A percentile compares a stretch with the other conserved stretches of the same genome.
Evolutionary conservation across 2,113 vertebrate species (phyloP).

Genomic region (Craseonycteris thonglongyai): DNA sequence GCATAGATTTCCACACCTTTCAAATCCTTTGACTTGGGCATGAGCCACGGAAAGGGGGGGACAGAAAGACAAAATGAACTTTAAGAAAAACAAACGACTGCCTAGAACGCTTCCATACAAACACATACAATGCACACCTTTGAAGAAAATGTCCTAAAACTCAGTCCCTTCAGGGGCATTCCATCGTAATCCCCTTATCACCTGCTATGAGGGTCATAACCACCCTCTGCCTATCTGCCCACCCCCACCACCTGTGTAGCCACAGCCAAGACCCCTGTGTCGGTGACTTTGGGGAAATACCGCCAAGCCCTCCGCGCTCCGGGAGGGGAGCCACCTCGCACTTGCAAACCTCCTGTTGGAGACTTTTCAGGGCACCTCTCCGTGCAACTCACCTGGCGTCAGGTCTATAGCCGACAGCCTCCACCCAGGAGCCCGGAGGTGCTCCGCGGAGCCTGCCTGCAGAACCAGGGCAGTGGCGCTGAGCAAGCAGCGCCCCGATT

Average conservation of each 20-base stretch:
- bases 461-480: not conserved
- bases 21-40: not conserved
- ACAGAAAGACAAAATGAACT: not conserved
- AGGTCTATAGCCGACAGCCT: not conserved
- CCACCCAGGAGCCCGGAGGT: not conserved
- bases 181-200: not conserved
- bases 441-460: not conserved
- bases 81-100: not conserved
- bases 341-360: not conserved
- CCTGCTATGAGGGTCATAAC: not conserved
- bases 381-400: constrained; percentile 58
- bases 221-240: not conserved
- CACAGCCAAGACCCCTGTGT: not conserved
- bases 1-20: not conserved
- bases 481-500: constrained; percentile 10
- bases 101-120: not conserved
- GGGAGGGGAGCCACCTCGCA: not conserved
- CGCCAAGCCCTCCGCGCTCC: not conserved
- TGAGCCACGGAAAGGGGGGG: not conserved
- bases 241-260: not conserved
- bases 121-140: not conserved
- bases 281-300: not conserved
- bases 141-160: not conserved
- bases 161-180: not conserved
- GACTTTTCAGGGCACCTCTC: not conserved